Percentiles rank a stretch among this genome's conserved stretches.
These are phyloP conservation scores for Arothron firmamentum DNA, from an alignment of 2,113 vertebrate genomes.

Conservation along the genomic window DNA sequence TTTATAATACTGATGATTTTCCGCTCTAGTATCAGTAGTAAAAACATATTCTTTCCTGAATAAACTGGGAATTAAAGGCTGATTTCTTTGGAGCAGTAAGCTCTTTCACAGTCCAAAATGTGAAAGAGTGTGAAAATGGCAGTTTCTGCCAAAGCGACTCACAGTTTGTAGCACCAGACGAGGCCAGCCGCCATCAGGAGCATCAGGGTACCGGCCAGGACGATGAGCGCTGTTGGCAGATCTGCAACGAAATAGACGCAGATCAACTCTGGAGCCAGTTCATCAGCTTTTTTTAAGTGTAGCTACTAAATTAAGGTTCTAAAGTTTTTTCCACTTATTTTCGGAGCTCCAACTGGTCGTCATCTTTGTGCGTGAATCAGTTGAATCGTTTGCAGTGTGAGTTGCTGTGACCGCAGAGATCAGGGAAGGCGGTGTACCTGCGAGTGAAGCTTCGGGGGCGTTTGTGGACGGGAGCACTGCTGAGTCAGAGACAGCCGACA, in stretches of 20 bases:
- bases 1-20: neutral
- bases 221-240: slow-evolving; percentile 27
- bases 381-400: no score
- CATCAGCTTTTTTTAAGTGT: no score
- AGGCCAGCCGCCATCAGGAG: slow-evolving; percentile 32
- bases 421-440: slow-evolving; percentile 12
- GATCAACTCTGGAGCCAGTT: neutral
- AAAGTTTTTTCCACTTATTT: no score
- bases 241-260: slow-evolving; percentile 27
- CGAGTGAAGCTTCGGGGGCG: neutral
- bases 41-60: no score
- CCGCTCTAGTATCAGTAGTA: no score
- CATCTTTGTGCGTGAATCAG: no score
- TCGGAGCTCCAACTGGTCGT: no score
- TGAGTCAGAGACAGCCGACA: slow-evolving; percentile 3
- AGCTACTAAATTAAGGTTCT: no score
- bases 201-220: slow-evolving; percentile 31
- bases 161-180: slow-evolving; percentile 59
- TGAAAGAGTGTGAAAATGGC: no score
- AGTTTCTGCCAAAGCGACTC: slow-evolving; percentile 30
- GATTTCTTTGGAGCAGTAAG: no score
- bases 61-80: no score
- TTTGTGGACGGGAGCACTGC: neutral
- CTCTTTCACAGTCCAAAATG: no score
- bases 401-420: neutral